Evolutionary conservation across 2,113 vertebrate genomes (phyloP), one percentile per base, ranked within the genome.

Genomic region (Leptosomus discolor): DNA sequence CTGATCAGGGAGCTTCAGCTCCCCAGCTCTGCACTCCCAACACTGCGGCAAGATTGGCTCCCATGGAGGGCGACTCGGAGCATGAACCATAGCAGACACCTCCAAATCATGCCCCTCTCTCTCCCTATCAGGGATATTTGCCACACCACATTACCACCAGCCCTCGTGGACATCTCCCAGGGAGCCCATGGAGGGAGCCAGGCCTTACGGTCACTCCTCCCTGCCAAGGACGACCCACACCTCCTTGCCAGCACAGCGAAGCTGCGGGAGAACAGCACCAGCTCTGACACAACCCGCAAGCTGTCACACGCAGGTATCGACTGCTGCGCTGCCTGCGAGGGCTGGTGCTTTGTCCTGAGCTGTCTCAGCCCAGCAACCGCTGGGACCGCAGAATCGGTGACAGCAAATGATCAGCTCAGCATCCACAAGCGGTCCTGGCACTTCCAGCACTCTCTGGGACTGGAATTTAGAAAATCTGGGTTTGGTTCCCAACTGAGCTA

Each of bases 111-210:
- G 32, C 75, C 85, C 21, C 56, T 29, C 15, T 12, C 8, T 15
- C 24, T 12, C 53, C 12, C 12, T 15, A 13, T 3, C 18, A 36
- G 46, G 10, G 56, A 5, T 34, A 10, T 53, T 45, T 76, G 6
- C 45, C 64, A 9, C 29, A 21, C 27, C 8, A 0, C 0, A 0
- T 9, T 12, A 34, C 15, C 32, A 48, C 1, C 0, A 81, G 15
- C 14, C 67, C 63, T 54, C 12, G 0, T 2, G 13, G 32, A 11
- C 11, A 15, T 10, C 23, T 30, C 15, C 26, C 68, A 26, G 19
- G 51, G n/a, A 53, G 19, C 37, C 48, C 2, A 0, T 0, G 1
- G 43, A 23, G 5, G n/a, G 18, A 56, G 12, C 24, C 20, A 4
- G 46, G 34, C 20, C 11, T 16, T 29, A 24, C 30, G 6, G 8